Evolutionary conservation across 2,113 vertebrate species (phyloP).

Genomic region (Notechis scutatus): DNA sequence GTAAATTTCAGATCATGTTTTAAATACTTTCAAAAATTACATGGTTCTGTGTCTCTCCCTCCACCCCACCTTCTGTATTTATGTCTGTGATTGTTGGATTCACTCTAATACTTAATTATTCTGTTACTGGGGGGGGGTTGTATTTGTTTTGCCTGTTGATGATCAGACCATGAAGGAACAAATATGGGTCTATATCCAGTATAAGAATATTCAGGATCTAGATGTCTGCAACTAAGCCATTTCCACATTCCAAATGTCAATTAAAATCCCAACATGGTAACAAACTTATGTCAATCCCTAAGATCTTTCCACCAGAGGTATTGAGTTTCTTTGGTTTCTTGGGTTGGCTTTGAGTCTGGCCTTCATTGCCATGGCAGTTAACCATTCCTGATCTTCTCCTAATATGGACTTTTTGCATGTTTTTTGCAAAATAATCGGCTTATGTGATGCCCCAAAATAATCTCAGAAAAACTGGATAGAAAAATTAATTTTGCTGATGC

Average conservation of each 20-base stretch:
- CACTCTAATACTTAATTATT: background rate
- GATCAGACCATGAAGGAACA: background rate
- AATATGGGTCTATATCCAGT: background rate
- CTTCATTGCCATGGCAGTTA: background rate
- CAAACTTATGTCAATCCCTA: background rate
- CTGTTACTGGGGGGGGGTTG: background rate
- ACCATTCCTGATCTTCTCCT: background rate
- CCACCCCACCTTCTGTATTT: too few species aligned
- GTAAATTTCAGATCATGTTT: background rate
- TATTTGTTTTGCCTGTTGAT: background rate
- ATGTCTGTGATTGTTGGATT: background rate
- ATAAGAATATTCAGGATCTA: background rate
- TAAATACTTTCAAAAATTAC: background rate
- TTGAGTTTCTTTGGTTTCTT: background rate
- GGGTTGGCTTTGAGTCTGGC: background rate
- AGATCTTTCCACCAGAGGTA: background rate
- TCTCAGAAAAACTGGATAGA: background rate
- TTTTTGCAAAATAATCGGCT: background rate
- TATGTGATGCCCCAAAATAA: background rate
- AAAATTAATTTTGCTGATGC: background rate
- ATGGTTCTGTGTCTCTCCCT: background rate
- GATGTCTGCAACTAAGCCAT: too few species aligned
- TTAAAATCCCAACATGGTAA: too few species aligned
- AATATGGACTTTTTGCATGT: background rate
- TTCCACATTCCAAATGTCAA: background rate